Conservation (phyloP, 1,140 invertebrate genomes). For the Carcinoscorpius rotundicauda region DNA sequence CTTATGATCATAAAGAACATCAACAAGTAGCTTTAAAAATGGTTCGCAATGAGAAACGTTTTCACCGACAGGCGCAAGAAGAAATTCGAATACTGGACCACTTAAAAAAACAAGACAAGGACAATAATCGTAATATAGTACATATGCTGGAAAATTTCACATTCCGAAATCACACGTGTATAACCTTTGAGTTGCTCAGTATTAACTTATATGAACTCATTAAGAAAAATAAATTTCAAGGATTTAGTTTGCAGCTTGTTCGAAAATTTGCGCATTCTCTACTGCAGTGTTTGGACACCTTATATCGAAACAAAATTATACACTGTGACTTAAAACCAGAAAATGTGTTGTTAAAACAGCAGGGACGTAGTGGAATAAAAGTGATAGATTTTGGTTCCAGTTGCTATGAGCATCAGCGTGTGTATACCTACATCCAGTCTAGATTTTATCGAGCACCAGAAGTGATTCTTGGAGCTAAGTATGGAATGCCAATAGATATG, state of each 20-base stretch:
- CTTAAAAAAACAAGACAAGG: constrained; percentile 87
- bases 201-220: constrained; percentile 99
- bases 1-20: constrained; percentile 90
- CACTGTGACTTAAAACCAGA: constrained; percentile 77
- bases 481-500: constrained; percentile 99
- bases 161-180: constrained; percentile 98
- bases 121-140: constrained; percentile 98
- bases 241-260: constrained; percentile 89
- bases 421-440: constrained; percentile 98
- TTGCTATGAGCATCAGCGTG: constrained; percentile 93
- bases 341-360: too few relatives aligned
- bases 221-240: constrained; percentile 99
- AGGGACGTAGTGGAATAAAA: constrained; percentile 75
- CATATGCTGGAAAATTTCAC: constrained; percentile 98
- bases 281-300: constrained; percentile 87
- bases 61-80: constrained; percentile 95
- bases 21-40: constrained; percentile 93
- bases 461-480: constrained; percentile 84
- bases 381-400: constrained; percentile 99
- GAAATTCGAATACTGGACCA: constrained; percentile 96
- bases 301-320: constrained; percentile 94
- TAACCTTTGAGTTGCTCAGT: constrained; percentile 95
- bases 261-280: constrained; percentile 96
- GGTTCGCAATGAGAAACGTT: constrained; percentile 94
- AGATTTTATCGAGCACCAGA: constrained; percentile 97